Percentiles rank a stretch among this genome's conserved stretches.
Evolutionary conservation across 2,113 vertebrate genomes (phyloP).

Genomic region (Fukomys damarensis): DNA sequence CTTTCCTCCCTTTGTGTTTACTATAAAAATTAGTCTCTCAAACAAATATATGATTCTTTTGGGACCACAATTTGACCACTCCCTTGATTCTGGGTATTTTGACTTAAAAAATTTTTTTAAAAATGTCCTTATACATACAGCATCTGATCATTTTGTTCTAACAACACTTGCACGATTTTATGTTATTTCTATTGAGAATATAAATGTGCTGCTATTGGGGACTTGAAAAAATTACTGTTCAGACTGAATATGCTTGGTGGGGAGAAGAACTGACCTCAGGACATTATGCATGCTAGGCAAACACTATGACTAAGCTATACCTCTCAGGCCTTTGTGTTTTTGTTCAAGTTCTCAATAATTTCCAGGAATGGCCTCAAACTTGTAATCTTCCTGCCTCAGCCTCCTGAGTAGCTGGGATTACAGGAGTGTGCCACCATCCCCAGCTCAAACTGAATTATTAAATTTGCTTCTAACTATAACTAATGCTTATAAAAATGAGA

Average conservation of each 20-base stretch:
- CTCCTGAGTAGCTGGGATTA: background rate
- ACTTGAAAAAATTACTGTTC: background rate
- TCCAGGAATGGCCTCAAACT: background rate
- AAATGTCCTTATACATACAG: background rate
- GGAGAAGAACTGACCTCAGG: background rate
- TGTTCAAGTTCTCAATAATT: background rate
- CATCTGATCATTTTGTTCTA: background rate
- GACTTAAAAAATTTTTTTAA: background rate
- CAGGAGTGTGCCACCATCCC: background rate
- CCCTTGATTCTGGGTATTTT: background rate
- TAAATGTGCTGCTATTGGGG: background rate
- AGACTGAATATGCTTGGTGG: background rate
- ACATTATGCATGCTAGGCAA: background rate
- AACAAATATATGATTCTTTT: background rate
- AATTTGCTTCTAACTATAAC: background rate
- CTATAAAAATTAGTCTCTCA: background rate
- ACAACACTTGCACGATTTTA: background rate
- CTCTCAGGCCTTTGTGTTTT: background rate
- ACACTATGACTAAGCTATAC: background rate
- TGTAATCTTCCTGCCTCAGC: background rate
- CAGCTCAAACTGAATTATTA: background rate
- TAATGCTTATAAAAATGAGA: background rate
- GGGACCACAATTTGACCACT: background rate
- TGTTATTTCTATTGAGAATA: constrained; percentile 21
- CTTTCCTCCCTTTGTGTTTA: background rate